Evolutionary conservation across 2,113 vertebrate genomes (phyloP).

Genomic region (Rhegmatorhina hoffmannsi): DNA sequence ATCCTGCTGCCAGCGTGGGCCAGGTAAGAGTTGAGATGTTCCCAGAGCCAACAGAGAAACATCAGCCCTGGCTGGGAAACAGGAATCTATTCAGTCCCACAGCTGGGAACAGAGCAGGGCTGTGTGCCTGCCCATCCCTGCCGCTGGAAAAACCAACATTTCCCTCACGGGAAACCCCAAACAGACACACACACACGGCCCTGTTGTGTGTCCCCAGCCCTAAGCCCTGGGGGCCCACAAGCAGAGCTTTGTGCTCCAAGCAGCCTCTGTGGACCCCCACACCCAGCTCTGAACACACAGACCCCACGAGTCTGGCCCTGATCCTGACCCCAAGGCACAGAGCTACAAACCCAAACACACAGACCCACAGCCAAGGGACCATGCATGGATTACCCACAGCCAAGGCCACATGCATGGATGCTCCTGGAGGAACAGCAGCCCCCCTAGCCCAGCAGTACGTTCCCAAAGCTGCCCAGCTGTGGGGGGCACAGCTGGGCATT

Average conservation of each 20-base stretch:
- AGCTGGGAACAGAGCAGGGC: constrained; percentile 8
- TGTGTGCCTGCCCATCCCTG: constrained; percentile 42
- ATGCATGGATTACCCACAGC: fast-evolving
- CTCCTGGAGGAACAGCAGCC: not conserved
- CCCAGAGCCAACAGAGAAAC: not conserved
- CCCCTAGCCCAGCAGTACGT: fast-evolving
- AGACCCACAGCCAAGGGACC: not conserved
- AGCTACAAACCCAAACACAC: fast-evolving
- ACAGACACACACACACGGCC: not conserved
- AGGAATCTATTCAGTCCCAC: constrained; percentile 47
- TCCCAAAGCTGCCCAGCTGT: not conserved
- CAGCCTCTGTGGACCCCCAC: not conserved
- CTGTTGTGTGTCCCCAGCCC: not conserved
- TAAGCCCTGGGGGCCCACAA: not conserved
- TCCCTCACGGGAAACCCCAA: not conserved
- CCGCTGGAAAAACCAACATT: constrained; percentile 61
- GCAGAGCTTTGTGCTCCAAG: constrained; percentile 14
- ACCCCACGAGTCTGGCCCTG: not conserved
- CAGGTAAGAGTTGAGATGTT: not conserved
- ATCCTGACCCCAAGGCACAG: fast-evolving
- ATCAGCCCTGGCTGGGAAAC: constrained; percentile 19
- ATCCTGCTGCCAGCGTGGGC: fast-evolving
- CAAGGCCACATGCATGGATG: fast-evolving
- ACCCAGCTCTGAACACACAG: fast-evolving
- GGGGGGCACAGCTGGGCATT: not conserved